These are phyloP conservation scores for Synanthedon myopaeformis DNA, from an alignment of 2,888 invertebrate genomes.

Conservation along the genomic window DNA sequence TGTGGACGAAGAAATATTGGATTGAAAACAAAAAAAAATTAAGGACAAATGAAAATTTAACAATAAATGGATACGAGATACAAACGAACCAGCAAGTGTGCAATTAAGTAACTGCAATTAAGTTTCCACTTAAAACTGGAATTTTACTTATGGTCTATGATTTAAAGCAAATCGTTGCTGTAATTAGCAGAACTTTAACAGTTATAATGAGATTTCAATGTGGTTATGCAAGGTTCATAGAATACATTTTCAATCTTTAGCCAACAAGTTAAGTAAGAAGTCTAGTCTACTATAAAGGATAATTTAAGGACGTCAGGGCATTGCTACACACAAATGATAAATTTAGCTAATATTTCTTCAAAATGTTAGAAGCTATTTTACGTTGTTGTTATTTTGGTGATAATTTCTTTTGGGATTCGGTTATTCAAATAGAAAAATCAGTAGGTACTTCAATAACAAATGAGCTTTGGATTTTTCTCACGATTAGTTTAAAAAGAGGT, in stretches of 20 bases:
- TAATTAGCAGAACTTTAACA: not conserved
- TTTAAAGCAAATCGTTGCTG: not conserved
- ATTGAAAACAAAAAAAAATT: no score
- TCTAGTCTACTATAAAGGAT: slow-evolving; percentile 6
- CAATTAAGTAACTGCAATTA: not conserved
- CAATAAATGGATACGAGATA: no score
- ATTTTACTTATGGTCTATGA: not conserved
- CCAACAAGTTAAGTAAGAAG: slow-evolving; percentile 5
- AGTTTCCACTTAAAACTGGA: not conserved
- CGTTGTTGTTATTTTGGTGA: no score
- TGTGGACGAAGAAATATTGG: no score
- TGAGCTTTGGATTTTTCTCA: no score
- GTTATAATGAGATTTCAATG: not conserved
- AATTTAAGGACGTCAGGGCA: slow-evolving; percentile 4
- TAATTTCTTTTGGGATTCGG: no score
- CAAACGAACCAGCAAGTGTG: not conserved
- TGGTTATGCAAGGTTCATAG: not conserved
- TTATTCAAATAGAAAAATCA: no score
- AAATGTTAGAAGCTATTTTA: no score
- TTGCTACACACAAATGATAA: not conserved
- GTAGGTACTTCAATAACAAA: no score
- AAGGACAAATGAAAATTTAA: no score
- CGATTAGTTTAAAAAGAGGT: no score
- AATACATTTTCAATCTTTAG: not conserved
- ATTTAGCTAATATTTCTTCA: not conserved